Conservation (phyloP, 2,113 vertebrate species). For the Scomber scombrus region DNA sequence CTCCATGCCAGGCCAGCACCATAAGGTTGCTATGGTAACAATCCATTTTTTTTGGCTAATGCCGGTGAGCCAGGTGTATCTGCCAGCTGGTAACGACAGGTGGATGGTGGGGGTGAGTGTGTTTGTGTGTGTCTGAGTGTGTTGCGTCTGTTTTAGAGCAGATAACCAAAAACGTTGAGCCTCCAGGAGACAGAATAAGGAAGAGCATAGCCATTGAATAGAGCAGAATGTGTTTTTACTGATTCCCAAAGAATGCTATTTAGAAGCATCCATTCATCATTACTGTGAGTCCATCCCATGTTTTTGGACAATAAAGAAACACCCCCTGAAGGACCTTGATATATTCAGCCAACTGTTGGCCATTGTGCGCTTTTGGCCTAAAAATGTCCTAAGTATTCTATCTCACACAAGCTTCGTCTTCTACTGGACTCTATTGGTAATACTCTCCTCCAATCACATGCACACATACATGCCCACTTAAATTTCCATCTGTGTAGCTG, state of each 20-base stretch:
- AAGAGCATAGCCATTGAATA: neutral
- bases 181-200: constrained; percentile 38
- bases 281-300: neutral
- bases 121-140: constrained; percentile 32
- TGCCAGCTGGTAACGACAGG: constrained; percentile 82
- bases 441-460: no score
- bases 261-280: constrained; percentile 3
- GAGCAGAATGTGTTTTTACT: neutral
- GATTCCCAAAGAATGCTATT: constrained; percentile 10
- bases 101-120: constrained; percentile 74
- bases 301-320: neutral
- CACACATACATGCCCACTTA: no score
- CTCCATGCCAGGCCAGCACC: constrained; percentile 70
- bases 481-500: no score
- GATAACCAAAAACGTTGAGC: constrained; percentile 57
- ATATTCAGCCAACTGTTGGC: constrained; percentile 2
- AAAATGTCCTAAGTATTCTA: neutral
- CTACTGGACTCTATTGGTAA: no score
- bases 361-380: neutral
- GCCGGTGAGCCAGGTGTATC: constrained; percentile 76
- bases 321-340: neutral
- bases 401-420: no score
- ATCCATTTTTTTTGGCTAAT: constrained; percentile 58
- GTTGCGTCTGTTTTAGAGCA: constrained; percentile 51
- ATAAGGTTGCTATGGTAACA: constrained; percentile 81